These are phyloP conservation scores for Dipodomys merriami DNA, from an alignment of 2,113 vertebrate genomes.

Conservation along the genomic window DNA sequence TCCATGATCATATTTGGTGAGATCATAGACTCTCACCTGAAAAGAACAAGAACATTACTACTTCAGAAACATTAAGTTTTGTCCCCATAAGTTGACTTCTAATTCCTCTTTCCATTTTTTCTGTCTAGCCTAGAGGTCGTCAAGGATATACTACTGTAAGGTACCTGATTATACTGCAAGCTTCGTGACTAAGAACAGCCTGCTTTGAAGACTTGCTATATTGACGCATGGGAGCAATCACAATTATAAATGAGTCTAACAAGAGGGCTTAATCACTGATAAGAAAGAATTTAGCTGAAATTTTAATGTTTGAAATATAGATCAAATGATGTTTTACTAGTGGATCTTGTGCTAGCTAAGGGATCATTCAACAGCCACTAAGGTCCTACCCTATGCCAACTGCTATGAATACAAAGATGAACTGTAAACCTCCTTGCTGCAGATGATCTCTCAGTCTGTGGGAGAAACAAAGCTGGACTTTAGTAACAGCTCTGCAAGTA, in stretches of 20 bases:
- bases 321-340: not conserved
- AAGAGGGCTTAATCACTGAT: not conserved
- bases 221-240: not conserved
- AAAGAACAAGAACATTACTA: slow-evolving; percentile 31
- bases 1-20: slow-evolving; percentile 91
- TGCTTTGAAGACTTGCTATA: not conserved
- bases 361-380: not conserved
- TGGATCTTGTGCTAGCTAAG: not conserved
- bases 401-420: not conserved
- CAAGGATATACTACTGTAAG: accelerated
- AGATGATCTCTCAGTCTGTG: not conserved
- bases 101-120: not conserved
- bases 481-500: not conserved
- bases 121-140: not conserved
- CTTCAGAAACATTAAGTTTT: not conserved
- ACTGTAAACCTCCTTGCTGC: not conserved
- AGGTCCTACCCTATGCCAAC: not conserved
- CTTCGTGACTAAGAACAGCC: not conserved
- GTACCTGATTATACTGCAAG: not conserved
- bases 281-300: slow-evolving; percentile 3
- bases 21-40: slow-evolving; percentile 94
- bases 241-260: not conserved
- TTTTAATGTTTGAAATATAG: not conserved
- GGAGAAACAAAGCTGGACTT: not conserved
- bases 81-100: not conserved